A percentile compares a stretch with the other conserved stretches of the same genome.
Conservation (phyloP, 2,797 vertebrate species). For the Falco naumanni region DNA sequence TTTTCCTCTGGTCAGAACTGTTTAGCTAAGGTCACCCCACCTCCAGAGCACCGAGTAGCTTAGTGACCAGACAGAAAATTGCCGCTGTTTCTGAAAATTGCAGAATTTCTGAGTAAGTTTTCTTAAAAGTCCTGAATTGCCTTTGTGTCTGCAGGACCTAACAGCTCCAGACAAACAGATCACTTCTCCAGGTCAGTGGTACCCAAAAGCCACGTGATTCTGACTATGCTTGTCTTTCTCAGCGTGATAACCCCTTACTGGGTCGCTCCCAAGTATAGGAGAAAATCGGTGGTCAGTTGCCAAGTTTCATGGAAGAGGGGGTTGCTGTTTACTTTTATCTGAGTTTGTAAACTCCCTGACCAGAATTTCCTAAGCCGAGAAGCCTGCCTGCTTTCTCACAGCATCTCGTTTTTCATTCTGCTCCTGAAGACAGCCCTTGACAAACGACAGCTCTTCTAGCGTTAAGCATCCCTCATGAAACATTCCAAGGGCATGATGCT, state of each 20-base stretch:
- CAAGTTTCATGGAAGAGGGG: background rate
- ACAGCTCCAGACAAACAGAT: background rate
- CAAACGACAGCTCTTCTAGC: background rate
- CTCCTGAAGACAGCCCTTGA: conserved; percentile 7
- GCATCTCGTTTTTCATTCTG: background rate
- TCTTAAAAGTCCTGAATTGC: background rate
- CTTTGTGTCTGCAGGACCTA: background rate
- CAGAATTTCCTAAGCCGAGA: background rate
- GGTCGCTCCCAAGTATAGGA: background rate
- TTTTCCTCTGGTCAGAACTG: background rate
- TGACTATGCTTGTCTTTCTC: background rate
- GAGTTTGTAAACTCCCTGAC: background rate
- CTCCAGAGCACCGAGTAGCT: rapidly evolving
- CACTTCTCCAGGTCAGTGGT: background rate
- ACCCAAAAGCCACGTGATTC: rapidly evolving
- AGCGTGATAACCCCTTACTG: background rate
- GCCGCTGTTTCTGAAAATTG: background rate
- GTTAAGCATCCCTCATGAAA: background rate
- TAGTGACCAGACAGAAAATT: background rate
- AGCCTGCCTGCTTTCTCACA: background rate
- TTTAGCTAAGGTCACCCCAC: background rate
- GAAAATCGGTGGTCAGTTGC: background rate
- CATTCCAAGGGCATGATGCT: conserved; percentile 35
- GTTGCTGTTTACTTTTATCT: background rate
- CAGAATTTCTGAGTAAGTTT: background rate